Evolutionary conservation across 1,140 invertebrate species (phyloP).

Genomic region (Trachelipus rathkii): DNA sequence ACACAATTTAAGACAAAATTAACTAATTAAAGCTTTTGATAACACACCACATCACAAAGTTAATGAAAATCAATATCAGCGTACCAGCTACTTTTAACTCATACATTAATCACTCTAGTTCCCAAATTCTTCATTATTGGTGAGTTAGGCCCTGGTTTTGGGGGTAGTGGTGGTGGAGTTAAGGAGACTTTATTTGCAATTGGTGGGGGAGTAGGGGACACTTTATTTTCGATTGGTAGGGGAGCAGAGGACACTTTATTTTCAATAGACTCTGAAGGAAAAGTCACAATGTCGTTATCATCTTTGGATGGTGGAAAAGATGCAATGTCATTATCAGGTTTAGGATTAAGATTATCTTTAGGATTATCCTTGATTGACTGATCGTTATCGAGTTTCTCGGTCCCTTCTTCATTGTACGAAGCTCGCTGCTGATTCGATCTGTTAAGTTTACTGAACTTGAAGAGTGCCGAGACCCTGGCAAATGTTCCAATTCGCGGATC

Average conservation of each 20-base stretch:
- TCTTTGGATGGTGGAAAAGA: neutral
- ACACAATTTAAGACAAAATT: too few species aligned
- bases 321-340: neutral
- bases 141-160: neutral
- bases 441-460: conserved; percentile 4
- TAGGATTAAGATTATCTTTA: too few species aligned
- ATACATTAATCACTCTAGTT: conserved; percentile 2
- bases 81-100: neutral
- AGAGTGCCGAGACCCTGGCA: neutral
- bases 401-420: neutral
- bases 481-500: neutral
- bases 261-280: neutral
- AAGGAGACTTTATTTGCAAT: neutral
- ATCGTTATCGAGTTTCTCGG: neutral
- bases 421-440: neutral
- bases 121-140: neutral
- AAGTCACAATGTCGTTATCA: neutral
- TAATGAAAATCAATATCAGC: neutral
- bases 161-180: neutral
- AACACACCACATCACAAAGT: neutral
- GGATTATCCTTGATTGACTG: neutral
- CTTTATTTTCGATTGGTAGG: too few species aligned
- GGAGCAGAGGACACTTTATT: neutral
- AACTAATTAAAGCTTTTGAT: too few species aligned
- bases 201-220: too few species aligned